phyloP scores from a whole-genome alignment of 2,888 invertebrate species.

The Conus canariensis region DNA sequence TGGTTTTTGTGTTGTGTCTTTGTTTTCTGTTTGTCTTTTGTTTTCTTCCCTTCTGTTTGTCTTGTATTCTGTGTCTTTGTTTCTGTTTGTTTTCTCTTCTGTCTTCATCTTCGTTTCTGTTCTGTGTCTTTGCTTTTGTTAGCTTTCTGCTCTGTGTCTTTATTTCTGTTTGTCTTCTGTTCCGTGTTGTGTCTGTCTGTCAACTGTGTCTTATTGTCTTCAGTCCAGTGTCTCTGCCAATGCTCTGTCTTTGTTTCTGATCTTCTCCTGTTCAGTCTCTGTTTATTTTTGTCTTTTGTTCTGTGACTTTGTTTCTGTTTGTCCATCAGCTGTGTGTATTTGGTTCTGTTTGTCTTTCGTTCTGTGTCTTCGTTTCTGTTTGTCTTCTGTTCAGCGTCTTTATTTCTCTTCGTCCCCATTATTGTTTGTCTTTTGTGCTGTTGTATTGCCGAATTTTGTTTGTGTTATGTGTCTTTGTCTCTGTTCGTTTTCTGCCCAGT shows the following conservation, averaged over 20 bases:
- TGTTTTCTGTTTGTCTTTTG: neutral
- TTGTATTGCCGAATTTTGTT: no score
- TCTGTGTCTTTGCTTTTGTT: neutral
- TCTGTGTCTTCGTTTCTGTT: no score
- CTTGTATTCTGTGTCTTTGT: neutral
- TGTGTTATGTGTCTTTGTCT: no score
- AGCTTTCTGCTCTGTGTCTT: neutral
- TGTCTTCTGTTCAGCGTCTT: no score
- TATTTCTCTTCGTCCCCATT: no score
- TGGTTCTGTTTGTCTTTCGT: no score
- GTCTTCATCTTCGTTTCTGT: neutral
- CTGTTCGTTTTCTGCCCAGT: no score
- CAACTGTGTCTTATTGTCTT: neutral
- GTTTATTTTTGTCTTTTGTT: neutral
- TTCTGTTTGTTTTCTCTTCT: neutral
- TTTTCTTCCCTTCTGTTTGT: neutral
- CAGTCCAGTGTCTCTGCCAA: neutral
- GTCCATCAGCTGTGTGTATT: no score
- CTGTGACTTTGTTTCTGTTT: neutral
- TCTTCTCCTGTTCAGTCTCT: neutral
- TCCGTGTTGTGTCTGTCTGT: no score
- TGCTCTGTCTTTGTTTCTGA: neutral
- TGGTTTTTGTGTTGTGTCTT: neutral
- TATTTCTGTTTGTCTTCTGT: neutral
- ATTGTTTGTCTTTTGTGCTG: no score